Evolutionary conservation across 2,797 vertebrate genomes (phyloP), one percentile per base, ranked within the genome.

Genomic region (Hydrophis major): DNA sequence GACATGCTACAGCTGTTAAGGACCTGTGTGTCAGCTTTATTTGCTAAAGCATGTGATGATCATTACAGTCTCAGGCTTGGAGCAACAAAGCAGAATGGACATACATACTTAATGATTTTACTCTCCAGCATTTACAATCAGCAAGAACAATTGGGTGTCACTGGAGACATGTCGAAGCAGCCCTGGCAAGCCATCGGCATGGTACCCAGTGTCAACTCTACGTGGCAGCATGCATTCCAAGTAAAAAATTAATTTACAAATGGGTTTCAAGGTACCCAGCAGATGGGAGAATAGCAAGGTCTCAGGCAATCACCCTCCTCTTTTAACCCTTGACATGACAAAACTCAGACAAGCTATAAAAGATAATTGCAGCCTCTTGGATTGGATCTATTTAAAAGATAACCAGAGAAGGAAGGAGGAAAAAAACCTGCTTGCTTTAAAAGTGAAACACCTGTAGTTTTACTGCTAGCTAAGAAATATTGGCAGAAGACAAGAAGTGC

Each of bases 401-500:
- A 53, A 18, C 11, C 5, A 28, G 28, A 53, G n/a, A 89, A 37
- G 56, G 56, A 42, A 25, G 10, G n/a, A 25, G 25, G 90, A 96
- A 37, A 47, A 28, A 16, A 28, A 37, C 27, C 93, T 28, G 90
- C 95, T 32, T 95, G 91, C 96, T 97, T 97, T 97, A 96, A 97
- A 96, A 94, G n/a, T 50, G 13, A 53, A 94, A 95, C 97, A 97
- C 97, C 97, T 98, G 97, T 92, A 95, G 94, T 97, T 97, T 97
- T 97, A 94, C 95, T 95, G 96, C 87, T 95, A 96, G 95, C 94
- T 92, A 88, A 92, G 95, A 94, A 0, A 90, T 94, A n/a, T 96
- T 95, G 87, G 93, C 96, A 93, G 95, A 47, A 94, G 96, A 96
- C 97, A 97, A 97, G 97, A 97, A 97, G 97, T 97, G 97, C 94